Evolutionary conservation across 2,797 vertebrate genomes (phyloP).

Genomic region (Phoxinus dragarum): DNA sequence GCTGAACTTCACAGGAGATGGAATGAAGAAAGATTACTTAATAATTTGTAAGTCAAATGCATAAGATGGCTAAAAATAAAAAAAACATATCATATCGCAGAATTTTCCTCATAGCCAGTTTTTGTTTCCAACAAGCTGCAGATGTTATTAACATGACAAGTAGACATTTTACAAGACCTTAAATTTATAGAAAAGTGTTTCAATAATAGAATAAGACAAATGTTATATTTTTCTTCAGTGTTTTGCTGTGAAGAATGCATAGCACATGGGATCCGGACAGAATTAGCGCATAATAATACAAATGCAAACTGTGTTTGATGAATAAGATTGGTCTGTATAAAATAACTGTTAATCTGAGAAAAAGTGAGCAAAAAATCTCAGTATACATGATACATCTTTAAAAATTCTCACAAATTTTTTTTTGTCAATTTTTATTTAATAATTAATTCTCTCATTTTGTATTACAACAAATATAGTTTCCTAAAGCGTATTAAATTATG

Average conservation of each 20-base stretch:
- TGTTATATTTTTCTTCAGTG: neutral
- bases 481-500: neutral
- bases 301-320: neutral
- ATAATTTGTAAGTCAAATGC: neutral
- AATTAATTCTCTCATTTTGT: neutral
- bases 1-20: neutral
- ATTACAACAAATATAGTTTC: neutral
- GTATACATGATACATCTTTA: neutral
- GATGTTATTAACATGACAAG: neutral
- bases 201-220: neutral
- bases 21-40: neutral
- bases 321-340: neutral
- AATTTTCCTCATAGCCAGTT: neutral
- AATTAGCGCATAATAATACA: neutral
- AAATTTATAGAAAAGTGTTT: neutral
- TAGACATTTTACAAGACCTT: neutral
- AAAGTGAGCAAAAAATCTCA: neutral
- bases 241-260: neutral
- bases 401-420: too few relatives aligned
- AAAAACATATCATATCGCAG: neutral
- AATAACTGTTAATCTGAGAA: neutral
- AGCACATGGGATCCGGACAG: neutral
- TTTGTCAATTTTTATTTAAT: neutral
- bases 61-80: constrained; percentile 9
- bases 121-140: neutral